These are phyloP conservation scores for Carlito syrichta DNA, from an alignment of 2,113 vertebrate genomes.

Conservation along the genomic window DNA sequence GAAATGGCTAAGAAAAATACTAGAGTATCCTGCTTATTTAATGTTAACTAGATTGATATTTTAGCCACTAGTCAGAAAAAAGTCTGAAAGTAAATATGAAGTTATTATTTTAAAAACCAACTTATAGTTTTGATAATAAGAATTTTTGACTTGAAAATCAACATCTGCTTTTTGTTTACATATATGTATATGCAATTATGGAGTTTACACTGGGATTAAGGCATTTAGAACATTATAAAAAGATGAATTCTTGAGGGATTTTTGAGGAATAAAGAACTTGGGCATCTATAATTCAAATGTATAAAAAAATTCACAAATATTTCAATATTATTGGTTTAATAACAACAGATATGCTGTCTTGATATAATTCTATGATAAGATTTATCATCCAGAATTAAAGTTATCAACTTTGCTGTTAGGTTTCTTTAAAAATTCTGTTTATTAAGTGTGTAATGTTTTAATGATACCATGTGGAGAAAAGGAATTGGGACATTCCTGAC, in stretches of 20 bases:
- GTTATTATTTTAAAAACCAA: neutral
- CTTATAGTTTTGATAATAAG: neutral
- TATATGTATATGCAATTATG: neutral
- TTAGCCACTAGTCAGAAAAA: neutral
- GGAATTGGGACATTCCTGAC: constrained; percentile 35
- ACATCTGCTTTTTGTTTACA: neutral
- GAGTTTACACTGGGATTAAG: neutral
- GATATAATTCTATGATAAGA: constrained; percentile 20
- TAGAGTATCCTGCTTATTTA: neutral
- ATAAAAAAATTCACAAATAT: constrained; percentile 47
- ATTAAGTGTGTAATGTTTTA: constrained; percentile 50
- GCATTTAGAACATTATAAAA: constrained; percentile 29
- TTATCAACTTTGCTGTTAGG: constrained; percentile 22
- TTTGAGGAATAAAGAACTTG: neutral
- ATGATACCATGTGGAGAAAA: constrained; percentile 13
- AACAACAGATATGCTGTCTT: neutral
- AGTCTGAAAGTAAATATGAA: neutral
- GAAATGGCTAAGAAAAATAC: neutral
- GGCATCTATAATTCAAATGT: constrained; percentile 19
- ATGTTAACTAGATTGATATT: neutral
- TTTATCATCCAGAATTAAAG: constrained; percentile 43
- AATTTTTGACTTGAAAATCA: neutral
- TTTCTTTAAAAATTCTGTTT: constrained; percentile 50
- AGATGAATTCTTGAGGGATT: neutral
- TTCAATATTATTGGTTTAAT: constrained; percentile 18